Evolutionary conservation across 1,140 invertebrate genomes (phyloP), one percentile per base, ranked within the genome.

Genomic region (Drosophila bocqueti): DNA sequence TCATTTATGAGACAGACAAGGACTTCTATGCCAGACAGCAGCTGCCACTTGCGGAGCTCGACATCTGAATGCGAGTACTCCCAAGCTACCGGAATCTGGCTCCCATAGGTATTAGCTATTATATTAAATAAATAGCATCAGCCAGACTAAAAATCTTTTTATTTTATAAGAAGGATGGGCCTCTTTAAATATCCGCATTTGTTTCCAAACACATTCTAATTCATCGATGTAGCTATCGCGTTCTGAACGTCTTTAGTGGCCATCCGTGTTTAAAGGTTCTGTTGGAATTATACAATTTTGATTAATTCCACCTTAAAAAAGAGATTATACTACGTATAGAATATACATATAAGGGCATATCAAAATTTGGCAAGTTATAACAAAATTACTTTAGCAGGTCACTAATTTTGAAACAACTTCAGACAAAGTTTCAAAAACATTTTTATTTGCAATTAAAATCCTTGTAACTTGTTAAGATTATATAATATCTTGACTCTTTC

Each of bases 1-100:
- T 85, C 1, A 62, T 85, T 40, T 86, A 50, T 16, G 63, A 77
- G 36, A 24, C 45, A 4, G 73, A 76, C 46, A 34, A 49, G 0
- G 66, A 78, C 2, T 60, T 59, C 24, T 78, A 62, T 52, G 46
- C 7, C 34, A 55, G 18, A 34, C 58, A 74, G 16, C 29, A 6
- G 26, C 58, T 50, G 5, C 21, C 21, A 15, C 43, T 40, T 8
- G 21, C 3, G 2, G 34, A 55, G 15, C 15, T 38, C 15, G 18
- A 40, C 21, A 10, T 55, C 21, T 55, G 5, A 40, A 11, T 24
- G 16, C 15, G 4, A 24, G 15, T 24, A 24, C 24, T 21, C 4
- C 34, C 16, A 38, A 13, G 1, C n/a, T 29, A 11, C 7, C 26
- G 31, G 3, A 31, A 13, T n/a, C 16, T 50, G 9, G 16, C 21